Evolutionary conservation across 2,888 invertebrate genomes (phyloP).

Genomic region (Chrysolina haemoptera): DNA sequence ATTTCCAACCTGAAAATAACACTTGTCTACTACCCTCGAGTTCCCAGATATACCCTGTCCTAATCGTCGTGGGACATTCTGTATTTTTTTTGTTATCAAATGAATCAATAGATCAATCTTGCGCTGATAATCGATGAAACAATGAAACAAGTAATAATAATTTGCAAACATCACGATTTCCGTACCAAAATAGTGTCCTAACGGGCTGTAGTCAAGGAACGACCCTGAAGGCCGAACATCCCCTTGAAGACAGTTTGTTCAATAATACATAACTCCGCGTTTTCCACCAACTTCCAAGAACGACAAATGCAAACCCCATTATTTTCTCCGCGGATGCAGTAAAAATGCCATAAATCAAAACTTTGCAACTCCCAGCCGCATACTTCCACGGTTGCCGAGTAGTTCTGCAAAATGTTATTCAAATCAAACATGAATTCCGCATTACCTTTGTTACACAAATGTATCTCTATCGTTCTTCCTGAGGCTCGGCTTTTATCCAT

Average conservation of each 20-base stretch:
- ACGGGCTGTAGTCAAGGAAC: too few species aligned
- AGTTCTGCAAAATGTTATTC: constrained; percentile 22
- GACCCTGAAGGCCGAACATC: neutral
- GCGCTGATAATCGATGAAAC: too few species aligned
- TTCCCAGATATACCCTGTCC: too few species aligned
- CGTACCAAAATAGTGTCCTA: too few species aligned
- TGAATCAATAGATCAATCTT: too few species aligned
- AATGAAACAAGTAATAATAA: too few species aligned
- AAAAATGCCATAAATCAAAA: constrained; percentile 24
- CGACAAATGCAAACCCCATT: constrained; percentile 21
- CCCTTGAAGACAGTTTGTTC: neutral
- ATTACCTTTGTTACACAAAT: constrained; percentile 21
- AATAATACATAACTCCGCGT: constrained; percentile 9
- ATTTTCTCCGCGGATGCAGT: constrained; percentile 12
- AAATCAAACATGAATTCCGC: constrained; percentile 23
- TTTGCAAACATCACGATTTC: too few species aligned
- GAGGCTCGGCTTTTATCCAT: neutral
- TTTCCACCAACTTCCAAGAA: constrained; percentile 8
- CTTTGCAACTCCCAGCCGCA: constrained; percentile 12
- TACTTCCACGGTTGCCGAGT: constrained; percentile 22
- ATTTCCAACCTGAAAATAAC: too few species aligned
- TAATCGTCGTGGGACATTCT: too few species aligned
- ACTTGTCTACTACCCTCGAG: too few species aligned
- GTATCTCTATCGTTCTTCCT: constrained; percentile 2
- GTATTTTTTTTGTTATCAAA: too few species aligned